Evolutionary conservation across 2,113 vertebrate species (phyloP).

Genomic region (Synchiropus splendidus): DNA sequence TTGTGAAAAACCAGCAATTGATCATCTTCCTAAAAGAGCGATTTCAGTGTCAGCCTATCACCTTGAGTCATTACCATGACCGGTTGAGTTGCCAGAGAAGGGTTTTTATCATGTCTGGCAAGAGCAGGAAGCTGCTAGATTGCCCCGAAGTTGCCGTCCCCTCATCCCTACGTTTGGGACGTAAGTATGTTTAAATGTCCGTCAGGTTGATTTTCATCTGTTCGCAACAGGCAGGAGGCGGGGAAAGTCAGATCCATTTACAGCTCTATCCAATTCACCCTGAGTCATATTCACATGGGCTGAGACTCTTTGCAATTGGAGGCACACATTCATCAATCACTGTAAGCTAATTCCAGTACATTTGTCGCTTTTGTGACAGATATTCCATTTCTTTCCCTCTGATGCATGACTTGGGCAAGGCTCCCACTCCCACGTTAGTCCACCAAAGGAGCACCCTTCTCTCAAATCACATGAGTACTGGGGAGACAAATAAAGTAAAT

Average conservation of each 20-base stretch:
- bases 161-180: constrained; percentile 17
- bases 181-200: constrained; percentile 9
- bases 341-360: constrained; percentile 30
- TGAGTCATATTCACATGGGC: constrained; percentile 13
- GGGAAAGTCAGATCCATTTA: constrained; percentile 8
- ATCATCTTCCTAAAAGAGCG: constrained; percentile 57
- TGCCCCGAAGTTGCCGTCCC: constrained; percentile 7
- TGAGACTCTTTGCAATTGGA: constrained; percentile 18
- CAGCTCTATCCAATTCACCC: background rate
- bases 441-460: constrained; percentile 21
- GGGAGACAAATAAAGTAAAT: constrained; percentile 32
- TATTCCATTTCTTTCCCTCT: constrained; percentile 38
- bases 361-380: constrained; percentile 22
- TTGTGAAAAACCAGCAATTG: constrained; percentile 25
- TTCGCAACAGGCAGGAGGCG: background rate
- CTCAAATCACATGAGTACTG: constrained; percentile 21
- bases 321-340: constrained; percentile 36
- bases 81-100: constrained; percentile 51
- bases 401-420: constrained; percentile 17
- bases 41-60: constrained; percentile 50
- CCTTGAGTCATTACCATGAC: constrained; percentile 36
- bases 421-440: constrained; percentile 6
- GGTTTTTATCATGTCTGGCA: constrained; percentile 38
- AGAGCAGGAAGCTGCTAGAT: too few relatives aligned
- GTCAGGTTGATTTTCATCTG: constrained; percentile 14